Conservation (phyloP, 2,113 vertebrate species). For the Glaucomys volans region DNA sequence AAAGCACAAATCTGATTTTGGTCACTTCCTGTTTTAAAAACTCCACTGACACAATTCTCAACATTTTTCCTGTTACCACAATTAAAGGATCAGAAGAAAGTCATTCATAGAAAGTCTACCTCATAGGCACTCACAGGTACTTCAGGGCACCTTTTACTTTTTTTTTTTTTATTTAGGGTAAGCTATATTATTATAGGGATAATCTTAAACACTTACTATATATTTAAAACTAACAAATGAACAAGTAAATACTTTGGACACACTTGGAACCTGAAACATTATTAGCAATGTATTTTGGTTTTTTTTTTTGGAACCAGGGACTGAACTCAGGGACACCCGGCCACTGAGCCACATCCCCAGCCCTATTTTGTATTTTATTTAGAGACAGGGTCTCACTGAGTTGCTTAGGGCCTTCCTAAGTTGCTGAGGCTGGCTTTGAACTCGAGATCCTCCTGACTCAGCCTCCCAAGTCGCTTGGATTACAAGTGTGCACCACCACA, state of each 20-base stretch:
- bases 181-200: background rate
- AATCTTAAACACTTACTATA: background rate
- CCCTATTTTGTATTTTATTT: too few relatives aligned
- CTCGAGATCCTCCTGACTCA: too few relatives aligned
- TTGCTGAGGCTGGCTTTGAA: too few relatives aligned
- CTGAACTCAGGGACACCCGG: too few relatives aligned
- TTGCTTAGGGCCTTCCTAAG: too few relatives aligned
- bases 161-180: background rate
- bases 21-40: background rate
- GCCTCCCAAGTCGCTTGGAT: too few relatives aligned
- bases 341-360: too few relatives aligned
- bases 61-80: background rate
- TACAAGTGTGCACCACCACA: too few relatives aligned
- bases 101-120: background rate
- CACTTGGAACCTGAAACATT: background rate
- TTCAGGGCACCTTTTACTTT: background rate
- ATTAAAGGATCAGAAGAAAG: background rate
- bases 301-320: too few relatives aligned
- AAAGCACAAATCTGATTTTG: background rate
- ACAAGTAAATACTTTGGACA: background rate
- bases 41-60: background rate
- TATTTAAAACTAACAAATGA: background rate
- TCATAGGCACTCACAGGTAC: background rate
- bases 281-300: slow-evolving; percentile 14
- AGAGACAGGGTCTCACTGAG: too few relatives aligned